Evolutionary conservation across 1,140 invertebrate species (phyloP), one percentile per base, ranked within the genome.

Genomic region (Drosophila tani): DNA sequence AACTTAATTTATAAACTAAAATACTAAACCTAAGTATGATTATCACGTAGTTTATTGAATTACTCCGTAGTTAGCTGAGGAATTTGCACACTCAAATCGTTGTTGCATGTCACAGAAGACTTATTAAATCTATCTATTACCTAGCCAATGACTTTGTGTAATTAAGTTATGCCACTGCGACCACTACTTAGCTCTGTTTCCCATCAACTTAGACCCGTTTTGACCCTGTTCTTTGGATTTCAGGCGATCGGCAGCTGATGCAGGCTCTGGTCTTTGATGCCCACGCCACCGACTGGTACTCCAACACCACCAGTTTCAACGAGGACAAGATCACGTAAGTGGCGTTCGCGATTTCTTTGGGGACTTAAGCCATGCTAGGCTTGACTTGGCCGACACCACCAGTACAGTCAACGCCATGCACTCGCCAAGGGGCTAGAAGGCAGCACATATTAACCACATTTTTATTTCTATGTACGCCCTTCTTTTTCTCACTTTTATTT

Each of bases 201-300:
- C 2, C 9, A 5, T 11, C 17, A 9, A 11, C 38, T n/a, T 5
- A 5, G 46, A 9, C 21, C 12, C 29, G 7, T 17, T 40, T 32
- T 75, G 24, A 62, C 14, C n/a, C 3, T 78, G 1, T 40, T 29
- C 12, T 53, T 62, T 79, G 29, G 35, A 21, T 93, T 92, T 29
- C 92, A 97, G 96, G 97, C 93, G 97, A 99, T 91, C 95, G 97
- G 73, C 95, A 96, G 80, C 93, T 98, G 21, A 95, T 98, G 84
- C 95, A 96, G 82, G 96, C 96, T 53, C 93, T 98, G 32, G 96
- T 98, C 1, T 97, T 96, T 81, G 98, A 98, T 93, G 97, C 97
- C 2, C 95, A 96, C 83, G 96, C 96, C 79, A 98, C 97, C 12
- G 94, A 96, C 76, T 97, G 96, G 95, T 98, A 98, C 91, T 95